Evolutionary conservation across 2,888 invertebrate species (phyloP), one percentile per base, ranked within the genome.

Genomic region (Minunthozetes semirufus): DNA sequence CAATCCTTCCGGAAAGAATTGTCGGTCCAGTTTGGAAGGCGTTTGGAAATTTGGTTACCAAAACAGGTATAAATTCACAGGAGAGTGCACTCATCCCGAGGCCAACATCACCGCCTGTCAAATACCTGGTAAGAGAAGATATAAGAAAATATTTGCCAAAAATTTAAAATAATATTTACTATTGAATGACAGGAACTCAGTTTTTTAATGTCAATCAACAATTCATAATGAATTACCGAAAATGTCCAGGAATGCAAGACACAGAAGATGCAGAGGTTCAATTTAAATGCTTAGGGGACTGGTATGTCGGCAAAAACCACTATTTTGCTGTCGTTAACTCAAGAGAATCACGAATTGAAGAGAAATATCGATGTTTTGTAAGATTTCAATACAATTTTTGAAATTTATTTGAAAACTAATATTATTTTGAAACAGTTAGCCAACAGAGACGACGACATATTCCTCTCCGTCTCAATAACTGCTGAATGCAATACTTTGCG

Each of bases 291-390:
- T 85, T 95, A 77, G 95, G 94, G 0, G 93, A 94, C 85, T 95
- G 95, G 94, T 94, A 94, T 84, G 90, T 94, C 33, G 93, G 90
- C 17, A 95, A 95, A 82, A 95, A 97, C 84, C 94, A 95, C 81
- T 97, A 91, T 83, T 95, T 97, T 84, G 97, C 94, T 74, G 94
- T 96, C n/a, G 93, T 93, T 9, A 96, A 97, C 81, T 94, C 94
- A 0, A 94, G 95, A 80, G 94, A 96, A 83, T 94, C 95, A 9
- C 88, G 95, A 80, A 92, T 92, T 83, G 94, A 97, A 83, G 94
- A 96, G 82, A 92, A 92, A 81, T 97, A 94, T 82, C 87, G 96
- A 56, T 97, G 97, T 82, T 93, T 97, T 83, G 83, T 84, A 79
- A 79, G 83, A 80, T 46, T 66, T 59, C 3, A 11, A 17, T 29